Evolutionary conservation across 2,797 vertebrate genomes (phyloP).

Genomic region (Manis crassicaudata): DNA sequence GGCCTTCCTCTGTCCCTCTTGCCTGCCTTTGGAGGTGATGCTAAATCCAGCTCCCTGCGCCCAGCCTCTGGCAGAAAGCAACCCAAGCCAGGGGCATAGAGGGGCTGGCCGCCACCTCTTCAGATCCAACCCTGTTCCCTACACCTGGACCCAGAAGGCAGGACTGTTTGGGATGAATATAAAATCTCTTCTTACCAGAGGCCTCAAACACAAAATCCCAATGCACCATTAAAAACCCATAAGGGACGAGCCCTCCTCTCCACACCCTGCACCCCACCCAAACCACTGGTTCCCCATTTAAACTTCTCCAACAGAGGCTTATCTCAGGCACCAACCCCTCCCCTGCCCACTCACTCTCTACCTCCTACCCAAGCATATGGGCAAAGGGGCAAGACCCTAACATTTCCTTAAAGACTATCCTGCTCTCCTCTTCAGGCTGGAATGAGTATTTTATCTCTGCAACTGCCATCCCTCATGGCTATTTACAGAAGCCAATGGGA

Average conservation of each 20-base stretch:
- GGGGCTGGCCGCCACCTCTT: background rate
- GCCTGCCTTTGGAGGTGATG: background rate
- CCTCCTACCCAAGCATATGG: background rate
- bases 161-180: background rate
- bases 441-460: conserved; percentile 71
- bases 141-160: background rate
- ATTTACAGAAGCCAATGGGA: conserved; percentile 73
- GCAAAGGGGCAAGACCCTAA: background rate
- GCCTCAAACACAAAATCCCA: background rate
- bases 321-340: background rate
- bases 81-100: background rate
- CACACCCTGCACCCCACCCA: background rate
- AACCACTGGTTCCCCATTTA: background rate
- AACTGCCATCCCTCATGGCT: conserved; percentile 66
- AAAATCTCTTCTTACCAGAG: background rate
- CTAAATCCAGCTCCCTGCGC: background rate
- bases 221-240: background rate
- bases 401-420: background rate
- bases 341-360: background rate
- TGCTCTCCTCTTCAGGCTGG: background rate
- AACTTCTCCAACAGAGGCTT: background rate
- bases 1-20: background rate
- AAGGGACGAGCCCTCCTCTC: background rate
- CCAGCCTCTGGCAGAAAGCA: background rate
- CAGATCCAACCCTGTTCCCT: background rate